phyloP scores from a whole-genome alignment of 2,797 vertebrate genomes.

The Anomalospiza imberbis region DNA sequence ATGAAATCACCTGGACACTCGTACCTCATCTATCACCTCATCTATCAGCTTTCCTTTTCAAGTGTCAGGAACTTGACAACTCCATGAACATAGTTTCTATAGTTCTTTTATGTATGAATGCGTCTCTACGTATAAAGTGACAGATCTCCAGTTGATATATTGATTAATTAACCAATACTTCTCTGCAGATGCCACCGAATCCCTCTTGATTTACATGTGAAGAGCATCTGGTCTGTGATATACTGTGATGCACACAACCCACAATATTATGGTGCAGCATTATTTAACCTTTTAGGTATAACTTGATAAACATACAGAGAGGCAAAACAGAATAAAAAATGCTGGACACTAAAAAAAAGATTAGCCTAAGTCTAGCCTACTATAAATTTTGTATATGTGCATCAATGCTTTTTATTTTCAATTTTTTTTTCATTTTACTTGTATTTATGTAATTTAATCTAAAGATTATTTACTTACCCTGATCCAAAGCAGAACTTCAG shows the following conservation, averaged over 20 bases:
- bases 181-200: not conserved
- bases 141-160: not conserved
- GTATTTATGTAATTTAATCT: not conserved
- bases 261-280: not conserved
- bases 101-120: not conserved
- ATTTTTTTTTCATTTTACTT: not conserved
- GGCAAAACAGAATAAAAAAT: not conserved
- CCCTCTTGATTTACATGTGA: not conserved
- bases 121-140: not conserved
- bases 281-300: not conserved
- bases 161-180: conserved; percentile 21
- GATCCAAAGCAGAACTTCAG: not conserved
- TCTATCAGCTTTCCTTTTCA: not conserved
- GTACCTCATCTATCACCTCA: not conserved
- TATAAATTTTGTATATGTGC: not conserved
- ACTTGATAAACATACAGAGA: not conserved
- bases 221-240: not conserved
- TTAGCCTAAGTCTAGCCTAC: not conserved
- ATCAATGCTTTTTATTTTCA: not conserved
- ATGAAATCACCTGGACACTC: not conserved
- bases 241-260: not conserved
- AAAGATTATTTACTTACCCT: not conserved
- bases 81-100: not conserved
- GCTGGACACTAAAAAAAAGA: not conserved
- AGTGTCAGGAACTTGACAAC: not conserved